phyloP scores from a whole-genome alignment of 2,113 vertebrate genomes.

The Hemichromis elongatus region DNA sequence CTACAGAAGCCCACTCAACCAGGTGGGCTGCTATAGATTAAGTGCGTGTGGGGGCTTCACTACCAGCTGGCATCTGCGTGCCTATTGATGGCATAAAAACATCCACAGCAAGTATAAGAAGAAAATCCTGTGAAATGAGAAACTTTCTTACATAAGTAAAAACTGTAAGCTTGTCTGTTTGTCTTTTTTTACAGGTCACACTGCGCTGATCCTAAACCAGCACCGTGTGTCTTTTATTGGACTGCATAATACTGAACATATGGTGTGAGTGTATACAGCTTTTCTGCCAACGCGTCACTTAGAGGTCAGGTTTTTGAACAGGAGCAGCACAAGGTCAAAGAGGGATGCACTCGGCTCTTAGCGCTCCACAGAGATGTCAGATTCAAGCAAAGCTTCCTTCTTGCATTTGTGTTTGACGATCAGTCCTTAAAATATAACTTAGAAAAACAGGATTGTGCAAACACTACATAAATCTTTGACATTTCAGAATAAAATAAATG shows the following conservation, averaged over 20 bases:
- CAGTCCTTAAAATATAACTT: neutral
- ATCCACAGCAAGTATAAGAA: neutral
- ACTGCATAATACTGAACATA: neutral
- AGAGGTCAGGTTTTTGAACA: neutral
- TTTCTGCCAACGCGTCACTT: neutral
- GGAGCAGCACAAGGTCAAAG: neutral
- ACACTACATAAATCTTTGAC: neutral
- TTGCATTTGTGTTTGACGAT: neutral
- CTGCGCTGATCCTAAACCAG: neutral
- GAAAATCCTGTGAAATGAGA: neutral
- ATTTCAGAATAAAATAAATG: neutral
- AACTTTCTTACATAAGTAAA: slow-evolving; percentile 7
- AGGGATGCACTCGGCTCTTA: neutral
- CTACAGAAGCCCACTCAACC: slow-evolving; percentile 39
- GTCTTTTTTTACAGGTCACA: neutral
- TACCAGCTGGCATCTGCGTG: slow-evolving; percentile 11
- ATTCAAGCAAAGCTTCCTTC: neutral
- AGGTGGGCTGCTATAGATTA: slow-evolving; percentile 50
- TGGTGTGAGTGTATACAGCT: neutral
- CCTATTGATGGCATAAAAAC: slow-evolving; percentile 13
- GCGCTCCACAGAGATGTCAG: neutral
- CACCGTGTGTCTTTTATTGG: neutral
- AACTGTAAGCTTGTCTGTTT: neutral
- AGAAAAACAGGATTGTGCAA: neutral
- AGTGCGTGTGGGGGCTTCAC: slow-evolving; percentile 31